Conservation (phyloP, 23 tunicate species). For the Botrylloides violaceus region DNA sequence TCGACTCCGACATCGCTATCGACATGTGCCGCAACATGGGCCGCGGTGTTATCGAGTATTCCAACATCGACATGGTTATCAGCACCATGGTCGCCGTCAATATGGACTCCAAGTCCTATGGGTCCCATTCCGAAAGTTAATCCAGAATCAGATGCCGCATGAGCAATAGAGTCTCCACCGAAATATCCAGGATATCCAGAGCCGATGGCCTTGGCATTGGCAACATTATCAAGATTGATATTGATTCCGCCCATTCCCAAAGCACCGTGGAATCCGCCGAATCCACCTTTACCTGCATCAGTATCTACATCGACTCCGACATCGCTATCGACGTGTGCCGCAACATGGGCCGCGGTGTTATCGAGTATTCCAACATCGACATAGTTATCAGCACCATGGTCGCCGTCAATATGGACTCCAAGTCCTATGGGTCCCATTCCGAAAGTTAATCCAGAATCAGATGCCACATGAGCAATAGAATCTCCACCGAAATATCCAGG, state of each 20-base stretch:
- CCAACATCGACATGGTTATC: neutral
- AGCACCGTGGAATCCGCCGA: neutral
- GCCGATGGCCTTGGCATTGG: neutral
- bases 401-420: neutral
- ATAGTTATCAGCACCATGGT: neutral
- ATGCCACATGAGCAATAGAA: neutral
- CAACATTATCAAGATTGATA: neutral
- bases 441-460: neutral
- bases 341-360: neutral
- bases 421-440: neutral
- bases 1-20: neutral
- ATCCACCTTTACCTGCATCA: neutral
- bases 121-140: neutral
- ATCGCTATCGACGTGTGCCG: neutral
- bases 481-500: neutral
- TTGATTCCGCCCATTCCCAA: neutral
- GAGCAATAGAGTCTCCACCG: neutral
- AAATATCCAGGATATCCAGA: neutral
- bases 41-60: neutral
- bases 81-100: neutral
- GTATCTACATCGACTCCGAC: neutral
- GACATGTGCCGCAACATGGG: neutral
- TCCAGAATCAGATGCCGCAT: neutral
- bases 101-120: neutral
- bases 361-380: neutral